phyloP scores from a whole-genome alignment of 2,888 invertebrate genomes.

The Himalopsyche japonica region DNA sequence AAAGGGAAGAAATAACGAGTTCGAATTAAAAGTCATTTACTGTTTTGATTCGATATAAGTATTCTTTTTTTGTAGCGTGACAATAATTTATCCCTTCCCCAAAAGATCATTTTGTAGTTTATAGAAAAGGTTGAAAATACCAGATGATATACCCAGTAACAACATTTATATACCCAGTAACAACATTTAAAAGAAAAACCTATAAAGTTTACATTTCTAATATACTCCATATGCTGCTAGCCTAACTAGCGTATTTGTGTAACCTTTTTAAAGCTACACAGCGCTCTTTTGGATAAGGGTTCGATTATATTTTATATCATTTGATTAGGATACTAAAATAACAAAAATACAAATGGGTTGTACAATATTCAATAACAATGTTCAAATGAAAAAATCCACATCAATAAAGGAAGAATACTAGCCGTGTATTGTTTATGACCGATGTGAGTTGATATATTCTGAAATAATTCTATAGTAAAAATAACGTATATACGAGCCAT shows the following conservation, averaged over 20 bases:
- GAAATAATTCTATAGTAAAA: slow-evolving; percentile 6
- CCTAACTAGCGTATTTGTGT: no score
- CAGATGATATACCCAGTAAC: no score
- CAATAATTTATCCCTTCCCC: no score
- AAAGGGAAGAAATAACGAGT: neutral
- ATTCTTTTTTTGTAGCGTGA: no score
- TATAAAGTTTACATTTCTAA: no score
- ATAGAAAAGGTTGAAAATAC: no score
- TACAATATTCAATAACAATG: slow-evolving; percentile 20
- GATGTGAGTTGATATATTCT: slow-evolving; percentile 21
- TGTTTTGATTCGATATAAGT: neutral
- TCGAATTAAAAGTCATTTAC: neutral
- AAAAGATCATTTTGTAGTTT: no score
- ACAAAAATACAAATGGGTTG: slow-evolving; percentile 21
- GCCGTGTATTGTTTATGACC: slow-evolving; percentile 15
- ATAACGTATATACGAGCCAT: slow-evolving; percentile 24
- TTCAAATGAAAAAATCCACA: slow-evolving; percentile 22
- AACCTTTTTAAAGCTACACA: no score
- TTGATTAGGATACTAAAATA: slow-evolving; percentile 6
- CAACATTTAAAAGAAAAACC: no score
- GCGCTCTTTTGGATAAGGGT: no score
- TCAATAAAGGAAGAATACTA: slow-evolving; percentile 6
- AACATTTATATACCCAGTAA: no score
- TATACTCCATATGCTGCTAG: no score
- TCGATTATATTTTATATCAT: neutral